phyloP scores from a whole-genome alignment of 2,797 vertebrate species.

The Peromyscus eremicus region DNA sequence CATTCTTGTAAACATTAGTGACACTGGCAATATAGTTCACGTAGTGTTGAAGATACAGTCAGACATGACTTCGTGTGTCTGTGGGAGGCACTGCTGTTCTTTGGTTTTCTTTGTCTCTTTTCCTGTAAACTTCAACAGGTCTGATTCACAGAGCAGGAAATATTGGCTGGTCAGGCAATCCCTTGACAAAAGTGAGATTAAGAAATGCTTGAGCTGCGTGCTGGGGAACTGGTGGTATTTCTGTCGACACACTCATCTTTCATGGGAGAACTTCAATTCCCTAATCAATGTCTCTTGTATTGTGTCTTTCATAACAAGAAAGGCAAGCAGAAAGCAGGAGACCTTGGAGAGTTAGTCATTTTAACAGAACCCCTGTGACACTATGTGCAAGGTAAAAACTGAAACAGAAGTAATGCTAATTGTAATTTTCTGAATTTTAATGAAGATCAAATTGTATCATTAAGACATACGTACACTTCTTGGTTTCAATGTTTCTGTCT shows the following conservation, averaged over 20 bases:
- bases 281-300: constrained; percentile 80
- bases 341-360: constrained; percentile 47
- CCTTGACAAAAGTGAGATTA: constrained; percentile 75
- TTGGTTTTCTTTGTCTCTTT: constrained; percentile 34
- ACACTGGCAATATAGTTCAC: constrained; percentile 40
- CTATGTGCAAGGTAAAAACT: not conserved
- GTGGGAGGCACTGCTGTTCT: constrained; percentile 72
- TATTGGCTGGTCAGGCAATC: constrained; percentile 42
- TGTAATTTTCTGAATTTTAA: constrained; percentile 54
- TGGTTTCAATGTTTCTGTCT: constrained; percentile 11
- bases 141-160: constrained; percentile 64
- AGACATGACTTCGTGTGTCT: not conserved
- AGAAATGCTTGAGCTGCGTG: constrained; percentile 72
- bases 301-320: constrained; percentile 78
- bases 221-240: constrained; percentile 55
- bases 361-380: constrained; percentile 52
- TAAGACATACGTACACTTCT: not conserved
- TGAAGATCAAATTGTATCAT: constrained; percentile 47
- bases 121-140: constrained; percentile 65
- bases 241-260: constrained; percentile 72
- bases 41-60: constrained; percentile 39
- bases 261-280: constrained; percentile 77
- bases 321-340: constrained; percentile 64
- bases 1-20: constrained; percentile 60
- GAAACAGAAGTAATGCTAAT: constrained; percentile 42